These are phyloP conservation scores for Dolomedes plantarius DNA, from an alignment of 2,888 invertebrate species.

Conservation along the genomic window DNA sequence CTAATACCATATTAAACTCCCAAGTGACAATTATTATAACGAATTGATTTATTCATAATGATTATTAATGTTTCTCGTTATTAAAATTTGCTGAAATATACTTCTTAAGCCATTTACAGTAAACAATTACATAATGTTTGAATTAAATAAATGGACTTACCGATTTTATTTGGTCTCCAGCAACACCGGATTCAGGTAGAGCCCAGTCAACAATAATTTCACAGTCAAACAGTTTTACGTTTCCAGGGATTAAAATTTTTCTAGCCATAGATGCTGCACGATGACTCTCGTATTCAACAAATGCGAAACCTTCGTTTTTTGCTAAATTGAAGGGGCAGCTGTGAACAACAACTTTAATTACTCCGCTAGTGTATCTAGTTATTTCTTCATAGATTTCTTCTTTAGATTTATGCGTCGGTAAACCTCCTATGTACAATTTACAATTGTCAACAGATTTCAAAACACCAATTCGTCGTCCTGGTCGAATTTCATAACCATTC, in stretches of 20 bases:
- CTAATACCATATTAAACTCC: too few species aligned
- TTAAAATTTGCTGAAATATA: too few species aligned
- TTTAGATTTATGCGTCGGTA: constrained; percentile 83
- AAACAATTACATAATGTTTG: too few species aligned
- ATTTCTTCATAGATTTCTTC: constrained; percentile 81
- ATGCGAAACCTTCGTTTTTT: constrained; percentile 87
- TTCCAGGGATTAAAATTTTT: constrained; percentile 76
- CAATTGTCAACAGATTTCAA: constrained; percentile 88
- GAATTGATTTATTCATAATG: too few species aligned
- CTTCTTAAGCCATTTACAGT: too few species aligned
- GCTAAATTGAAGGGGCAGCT: constrained; percentile 80
- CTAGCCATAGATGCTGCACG: constrained; percentile 80
- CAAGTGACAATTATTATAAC: too few species aligned
- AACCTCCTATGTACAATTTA: constrained; percentile 85
- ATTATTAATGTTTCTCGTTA: too few species aligned
- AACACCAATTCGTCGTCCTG: constrained; percentile 83
- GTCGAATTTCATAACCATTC: constrained; percentile 83
- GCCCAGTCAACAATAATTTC: constrained; percentile 90
- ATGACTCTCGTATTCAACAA: constrained; percentile 88
- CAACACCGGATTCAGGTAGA: constrained; percentile 75
- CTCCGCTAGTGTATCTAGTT: constrained; percentile 82
- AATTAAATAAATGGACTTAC: too few species aligned
- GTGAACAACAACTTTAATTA: constrained; percentile 83
- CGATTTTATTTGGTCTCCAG: background rate
- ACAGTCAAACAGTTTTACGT: constrained; percentile 80